A percentile compares a stretch with the other conserved stretches of the same genome.
These are phyloP conservation scores for Cephus pygmeus DNA, from an alignment of 2,888 invertebrate species.

Conservation along the genomic window DNA sequence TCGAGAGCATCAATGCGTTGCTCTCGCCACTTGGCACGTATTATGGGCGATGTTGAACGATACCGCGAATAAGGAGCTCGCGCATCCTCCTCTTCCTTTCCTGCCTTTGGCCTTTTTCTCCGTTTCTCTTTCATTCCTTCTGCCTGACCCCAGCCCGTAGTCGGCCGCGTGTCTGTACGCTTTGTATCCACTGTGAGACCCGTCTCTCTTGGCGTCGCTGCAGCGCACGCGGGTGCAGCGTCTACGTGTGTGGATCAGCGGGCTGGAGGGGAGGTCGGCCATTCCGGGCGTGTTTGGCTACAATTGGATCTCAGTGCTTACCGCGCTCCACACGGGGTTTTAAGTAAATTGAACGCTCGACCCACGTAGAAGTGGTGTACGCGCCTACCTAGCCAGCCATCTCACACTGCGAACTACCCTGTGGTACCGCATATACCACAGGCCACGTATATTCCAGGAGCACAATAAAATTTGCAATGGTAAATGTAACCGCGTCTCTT, in stretches of 20 bases:
- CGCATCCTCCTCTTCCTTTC: background rate
- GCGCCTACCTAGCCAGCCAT: background rate
- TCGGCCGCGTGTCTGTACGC: background rate
- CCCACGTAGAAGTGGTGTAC: conserved; percentile 4
- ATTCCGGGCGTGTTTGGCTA: conserved; percentile 23
- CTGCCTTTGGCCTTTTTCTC: background rate
- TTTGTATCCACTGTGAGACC: background rate
- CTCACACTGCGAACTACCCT: background rate
- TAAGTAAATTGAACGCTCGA: conserved; percentile 36
- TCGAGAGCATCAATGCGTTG: conserved; percentile 13
- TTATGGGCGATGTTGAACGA: background rate
- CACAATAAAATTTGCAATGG: conserved; percentile 41
- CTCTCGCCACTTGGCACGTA: background rate
- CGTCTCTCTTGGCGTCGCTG: background rate
- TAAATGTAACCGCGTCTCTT: conserved; percentile 27
- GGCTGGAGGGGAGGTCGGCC: background rate
- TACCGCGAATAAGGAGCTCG: background rate
- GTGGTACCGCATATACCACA: conserved; percentile 8
- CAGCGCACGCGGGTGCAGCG: background rate
- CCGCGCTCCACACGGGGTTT: conserved; percentile 28
- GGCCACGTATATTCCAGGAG: background rate
- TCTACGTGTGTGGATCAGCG: background rate
- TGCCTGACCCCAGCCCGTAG: background rate
- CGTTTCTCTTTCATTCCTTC: background rate
- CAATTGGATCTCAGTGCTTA: conserved; percentile 33